Conservation (phyloP, 2,113 vertebrate genomes). For the Salvelinus sp. region DNA sequence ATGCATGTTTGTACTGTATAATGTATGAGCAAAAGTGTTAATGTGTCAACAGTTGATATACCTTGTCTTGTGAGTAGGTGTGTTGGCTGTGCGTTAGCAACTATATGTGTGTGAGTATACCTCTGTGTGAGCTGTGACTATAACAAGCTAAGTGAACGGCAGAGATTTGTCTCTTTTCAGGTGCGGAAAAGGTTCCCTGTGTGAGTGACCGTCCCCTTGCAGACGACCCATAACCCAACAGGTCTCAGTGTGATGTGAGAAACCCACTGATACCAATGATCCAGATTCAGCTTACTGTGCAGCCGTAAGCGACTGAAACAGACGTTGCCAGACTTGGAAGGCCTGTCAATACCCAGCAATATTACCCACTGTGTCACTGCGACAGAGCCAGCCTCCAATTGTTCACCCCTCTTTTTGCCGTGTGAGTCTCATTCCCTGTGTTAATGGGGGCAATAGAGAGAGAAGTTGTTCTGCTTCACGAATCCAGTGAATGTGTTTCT, state of each 20-base stretch:
- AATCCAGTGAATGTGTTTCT: no score
- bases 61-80: background rate
- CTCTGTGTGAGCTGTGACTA: background rate
- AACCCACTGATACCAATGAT: background rate
- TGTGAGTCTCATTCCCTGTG: background rate
- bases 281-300: background rate
- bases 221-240: background rate
- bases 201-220: background rate
- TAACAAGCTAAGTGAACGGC: no score
- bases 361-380: background rate
- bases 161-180: background rate
- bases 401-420: background rate
- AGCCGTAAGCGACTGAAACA: background rate
- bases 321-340: background rate
- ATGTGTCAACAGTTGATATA: background rate
- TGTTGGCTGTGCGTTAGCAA: constrained; percentile 11
- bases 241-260: background rate
- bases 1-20: background rate
- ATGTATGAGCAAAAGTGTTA: background rate
- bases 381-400: background rate
- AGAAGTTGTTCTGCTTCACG: no score
- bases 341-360: background rate
- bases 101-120: background rate
- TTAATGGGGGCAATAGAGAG: no score
- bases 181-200: background rate